A percentile compares a stretch with the other conserved stretches of the same genome.
phyloP scores from a whole-genome alignment of 2,888 invertebrate genomes.

The Tolmerus cingulatus region DNA sequence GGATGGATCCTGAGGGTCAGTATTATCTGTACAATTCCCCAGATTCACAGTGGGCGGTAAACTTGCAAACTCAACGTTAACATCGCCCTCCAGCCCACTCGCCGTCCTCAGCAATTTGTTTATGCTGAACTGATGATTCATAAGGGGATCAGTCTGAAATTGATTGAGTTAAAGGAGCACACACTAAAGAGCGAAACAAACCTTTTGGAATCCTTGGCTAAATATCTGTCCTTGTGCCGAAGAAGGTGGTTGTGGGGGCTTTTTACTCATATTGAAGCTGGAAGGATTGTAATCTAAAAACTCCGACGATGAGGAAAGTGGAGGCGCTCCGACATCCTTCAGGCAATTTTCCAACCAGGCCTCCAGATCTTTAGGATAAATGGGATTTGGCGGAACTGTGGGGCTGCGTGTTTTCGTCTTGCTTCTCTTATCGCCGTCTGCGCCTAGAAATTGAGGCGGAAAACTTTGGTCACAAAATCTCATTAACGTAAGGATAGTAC shows the following conservation, averaged over 20 bases:
- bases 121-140: constrained; percentile 58
- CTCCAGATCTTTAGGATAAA: constrained; percentile 57
- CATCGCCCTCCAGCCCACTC: constrained; percentile 50
- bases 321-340: constrained; percentile 60
- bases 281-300: constrained; percentile 62
- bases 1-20: constrained; percentile 44
- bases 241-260: constrained; percentile 42
- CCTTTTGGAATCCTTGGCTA: constrained; percentile 60
- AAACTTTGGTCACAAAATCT: neutral
- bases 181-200: constrained; percentile 49
- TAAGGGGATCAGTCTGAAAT: constrained; percentile 51
- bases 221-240: constrained; percentile 42
- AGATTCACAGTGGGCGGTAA: constrained; percentile 74
- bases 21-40: constrained; percentile 51
- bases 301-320: constrained; percentile 61
- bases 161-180: neutral
- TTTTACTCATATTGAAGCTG: constrained; percentile 50
- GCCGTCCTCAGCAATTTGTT: constrained; percentile 50
- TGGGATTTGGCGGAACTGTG: constrained; percentile 48
- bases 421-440: constrained; percentile 59
- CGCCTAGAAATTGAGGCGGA: neutral
- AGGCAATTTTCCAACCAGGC: constrained; percentile 63
- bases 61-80: constrained; percentile 69
- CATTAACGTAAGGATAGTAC: neutral
- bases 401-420: constrained; percentile 60